Base-by-base conservation (phyloP, 2,888 invertebrate genomes). In the Dasysyrphus albostriatus region DNA sequence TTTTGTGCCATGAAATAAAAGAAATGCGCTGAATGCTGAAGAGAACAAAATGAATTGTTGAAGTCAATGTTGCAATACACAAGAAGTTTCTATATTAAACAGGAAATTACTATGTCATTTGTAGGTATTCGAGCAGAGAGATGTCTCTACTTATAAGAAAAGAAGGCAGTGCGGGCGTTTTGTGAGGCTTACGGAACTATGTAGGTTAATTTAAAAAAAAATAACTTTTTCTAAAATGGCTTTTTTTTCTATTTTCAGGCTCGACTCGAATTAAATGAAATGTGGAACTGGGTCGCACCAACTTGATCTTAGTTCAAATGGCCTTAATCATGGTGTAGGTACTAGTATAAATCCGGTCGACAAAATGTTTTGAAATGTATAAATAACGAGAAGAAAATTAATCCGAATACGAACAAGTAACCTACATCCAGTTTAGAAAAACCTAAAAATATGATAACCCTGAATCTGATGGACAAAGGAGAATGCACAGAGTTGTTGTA, bases 91-190 rank as follows among this genome's bases (percentile, higher is more conserved):
- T 59, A 37, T 2, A 19, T 59, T 34, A 59, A 39, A 59, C 39
- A 59, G 59, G 59, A 59, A 59, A 59, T 59, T 37, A 59, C 39
- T 24, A 24, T 59, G 59, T 24, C 59, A 39, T 59, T 59, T 59
- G 37, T 6, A 37, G 16, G 37, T 6, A 37, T 10, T 59, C 12
- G 58, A 19, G 37, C 1, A 34, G n/a, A 34, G n/a, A 16, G n/a
- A 56, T 12, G 1, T 34, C 1, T 37, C 16, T 58, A 2, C 5
- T 19, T 19, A 19, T 19, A 16, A 1, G 1, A 16, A 8, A 42
- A 42, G 39, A 3, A 39, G 42, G 2, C 7, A 8, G 34, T 1
- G 9, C 12, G 16, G 16, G 14, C 12, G 29, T 54, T 54, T 54
- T 54, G 24, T 49, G 19, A 10, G 5, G 4, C 19, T 6, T n/a